Evolutionary conservation across 1,140 invertebrate species (phyloP), one percentile per base, ranked within the genome.

Genomic region (Trachelipus rathkii): DNA sequence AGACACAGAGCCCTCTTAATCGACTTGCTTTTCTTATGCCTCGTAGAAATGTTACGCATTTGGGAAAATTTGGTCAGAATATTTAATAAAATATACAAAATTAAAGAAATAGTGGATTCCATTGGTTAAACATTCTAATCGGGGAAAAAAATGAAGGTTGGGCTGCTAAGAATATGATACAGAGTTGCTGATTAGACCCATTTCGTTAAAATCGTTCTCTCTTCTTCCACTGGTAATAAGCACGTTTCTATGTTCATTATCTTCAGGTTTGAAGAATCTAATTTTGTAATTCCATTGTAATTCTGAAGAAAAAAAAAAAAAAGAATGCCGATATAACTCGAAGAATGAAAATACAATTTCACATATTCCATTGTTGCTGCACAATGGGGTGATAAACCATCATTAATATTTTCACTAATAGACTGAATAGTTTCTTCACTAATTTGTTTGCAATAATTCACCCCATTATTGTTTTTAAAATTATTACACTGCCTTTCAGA

Each of bases 251-350:
- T n/a, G 75, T 13, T 45, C 77, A 60, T 77, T 77, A 19, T 71
- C 77, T 45, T 81, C 80, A 13, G 72, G 77, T 21, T 81, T 43
- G 80, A 81, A 3, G 80, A 81, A 73, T 81, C 80, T 11, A 81
- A 69, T n/a, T n/a, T n/a, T n/a, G 67, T 81, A 81, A 72, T 81
- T 81, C 71, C 13, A 72, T n/a, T n/a, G n/a, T n/a, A n/a, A n/a
- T n/a, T n/a, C n/a, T n/a, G n/a, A n/a, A 74, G n/a, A 75, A 46
- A n/a, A 53, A 53, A 15, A 8, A 53, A 44, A 53, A 53, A 45
- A 53, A 53, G 45, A 53, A 73, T 21, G 50, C 45, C 7, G 72
- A 53, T 44, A 53, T 45, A 50, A 53, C 66, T 6, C n/a, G n/a
- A n/a, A n/a, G n/a, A n/a, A n/a, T n/a, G n/a, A n/a, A 44, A 75